These are phyloP conservation scores for Musca domestica DNA, from an alignment of 1,140 invertebrate species.

Conservation along the genomic window DNA sequence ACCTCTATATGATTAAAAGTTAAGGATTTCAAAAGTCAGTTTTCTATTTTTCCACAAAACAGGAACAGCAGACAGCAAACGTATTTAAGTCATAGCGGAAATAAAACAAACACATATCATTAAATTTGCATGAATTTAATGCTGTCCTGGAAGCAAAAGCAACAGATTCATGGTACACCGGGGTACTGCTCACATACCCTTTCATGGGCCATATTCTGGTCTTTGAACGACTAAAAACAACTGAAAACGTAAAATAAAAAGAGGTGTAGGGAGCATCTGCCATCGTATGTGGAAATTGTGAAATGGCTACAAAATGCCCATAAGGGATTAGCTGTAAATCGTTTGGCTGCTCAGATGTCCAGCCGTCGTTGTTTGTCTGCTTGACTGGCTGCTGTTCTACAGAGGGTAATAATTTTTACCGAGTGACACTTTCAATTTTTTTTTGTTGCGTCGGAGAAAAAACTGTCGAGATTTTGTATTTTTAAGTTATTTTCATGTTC, in stretches of 20 bases:
- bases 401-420: slow-evolving; percentile 13
- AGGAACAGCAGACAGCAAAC: slow-evolving; percentile 40
- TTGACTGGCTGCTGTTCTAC: not conserved
- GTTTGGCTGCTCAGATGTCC: slow-evolving; percentile 26
- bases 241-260: too few relatives aligned
- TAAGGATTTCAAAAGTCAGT: too few relatives aligned
- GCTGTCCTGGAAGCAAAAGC: not conserved
- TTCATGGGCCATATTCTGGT: not conserved
- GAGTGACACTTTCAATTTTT: slow-evolving; percentile 13
- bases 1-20: too few relatives aligned
- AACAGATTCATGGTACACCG: not conserved
- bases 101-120: slow-evolving; percentile 18
- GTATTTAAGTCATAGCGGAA: slow-evolving; percentile 47
- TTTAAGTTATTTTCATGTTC: too few relatives aligned
- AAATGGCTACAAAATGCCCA: slow-evolving; percentile 49
- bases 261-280: not conserved
- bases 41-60: too few relatives aligned
- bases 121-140: slow-evolving; percentile 28
- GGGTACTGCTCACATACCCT: too few relatives aligned
- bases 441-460: not conserved
- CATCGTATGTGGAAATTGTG: not conserved
- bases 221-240: not conserved
- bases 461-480: too few relatives aligned
- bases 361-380: not conserved
- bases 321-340: slow-evolving; percentile 53